Conservation (phyloP, 2,113 vertebrate species). For the Synchiropus splendidus region DNA sequence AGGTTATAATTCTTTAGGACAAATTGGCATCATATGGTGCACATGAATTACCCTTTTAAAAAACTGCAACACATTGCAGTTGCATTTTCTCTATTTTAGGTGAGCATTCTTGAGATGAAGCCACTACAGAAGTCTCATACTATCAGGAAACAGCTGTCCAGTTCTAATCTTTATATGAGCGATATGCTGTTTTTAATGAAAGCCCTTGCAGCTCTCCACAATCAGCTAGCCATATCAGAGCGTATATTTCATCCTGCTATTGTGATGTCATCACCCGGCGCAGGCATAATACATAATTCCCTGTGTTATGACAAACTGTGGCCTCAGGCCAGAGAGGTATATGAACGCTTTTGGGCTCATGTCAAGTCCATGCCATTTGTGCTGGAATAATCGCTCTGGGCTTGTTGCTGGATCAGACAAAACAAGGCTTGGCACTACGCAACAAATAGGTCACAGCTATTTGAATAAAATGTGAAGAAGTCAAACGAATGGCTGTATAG, state of each 20-base stretch:
- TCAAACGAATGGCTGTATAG: constrained; percentile 42
- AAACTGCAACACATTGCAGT: background rate
- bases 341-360: constrained; percentile 62
- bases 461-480: constrained; percentile 55
- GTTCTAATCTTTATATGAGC: constrained; percentile 76
- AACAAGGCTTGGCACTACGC: constrained; percentile 48
- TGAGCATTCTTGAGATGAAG: constrained; percentile 57
- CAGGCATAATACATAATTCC: constrained; percentile 73
- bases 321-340: constrained; percentile 55
- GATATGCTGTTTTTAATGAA: constrained; percentile 76
- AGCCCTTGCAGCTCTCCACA: constrained; percentile 69
- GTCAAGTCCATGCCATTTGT: constrained; percentile 62
- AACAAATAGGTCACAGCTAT: constrained; percentile 57
- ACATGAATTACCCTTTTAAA: too few relatives aligned
- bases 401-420: constrained; percentile 46
- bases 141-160: constrained; percentile 66
- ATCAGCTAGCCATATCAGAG: constrained; percentile 70
- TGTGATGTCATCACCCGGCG: constrained; percentile 71
- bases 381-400: constrained; percentile 60
- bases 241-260: constrained; percentile 75
- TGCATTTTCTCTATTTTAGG: constrained; percentile 48
- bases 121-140: constrained; percentile 52
- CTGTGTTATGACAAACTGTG: constrained; percentile 70
- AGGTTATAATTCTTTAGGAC: too few relatives aligned
- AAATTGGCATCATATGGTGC: too few relatives aligned